Percentiles rank a stretch among this genome's conserved stretches.
These are phyloP conservation scores for Rhinolophus sinicus DNA, from an alignment of 2,113 vertebrate species.

Conservation along the genomic window DNA sequence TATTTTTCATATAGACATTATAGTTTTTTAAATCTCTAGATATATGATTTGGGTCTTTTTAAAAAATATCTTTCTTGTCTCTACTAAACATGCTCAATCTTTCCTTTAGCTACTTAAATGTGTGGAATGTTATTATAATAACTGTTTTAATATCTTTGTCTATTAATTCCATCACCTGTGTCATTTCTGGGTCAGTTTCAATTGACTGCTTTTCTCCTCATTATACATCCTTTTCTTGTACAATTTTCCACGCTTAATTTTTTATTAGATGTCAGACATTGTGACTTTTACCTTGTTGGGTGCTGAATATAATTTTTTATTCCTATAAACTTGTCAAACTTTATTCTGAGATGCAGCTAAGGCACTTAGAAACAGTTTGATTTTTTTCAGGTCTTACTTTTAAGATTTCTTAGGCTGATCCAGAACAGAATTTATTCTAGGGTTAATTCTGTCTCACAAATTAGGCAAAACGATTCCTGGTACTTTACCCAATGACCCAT, in stretches of 20 bases:
- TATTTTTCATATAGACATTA: background rate
- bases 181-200: constrained; percentile 34
- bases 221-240: background rate
- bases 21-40: background rate
- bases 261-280: background rate
- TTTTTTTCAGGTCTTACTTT: constrained; percentile 41
- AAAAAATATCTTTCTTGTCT: background rate
- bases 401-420: constrained; percentile 24
- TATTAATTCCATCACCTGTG: background rate
- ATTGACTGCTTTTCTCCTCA: background rate
- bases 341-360: constrained; percentile 31
- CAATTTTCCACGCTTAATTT: background rate
- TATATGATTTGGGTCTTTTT: background rate
- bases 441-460: constrained; percentile 13
- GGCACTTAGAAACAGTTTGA: constrained; percentile 24
- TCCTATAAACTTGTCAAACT: background rate
- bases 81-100: background rate
- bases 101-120: constrained; percentile 30
- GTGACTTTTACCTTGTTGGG: background rate
- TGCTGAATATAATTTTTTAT: background rate
- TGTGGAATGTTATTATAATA: background rate
- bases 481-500: background rate
- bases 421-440: constrained; percentile 2
- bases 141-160: background rate
- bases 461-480: constrained; percentile 12